Conservation (phyloP, 1,140 invertebrate species). For the Habropoda laboriosa region DNA sequence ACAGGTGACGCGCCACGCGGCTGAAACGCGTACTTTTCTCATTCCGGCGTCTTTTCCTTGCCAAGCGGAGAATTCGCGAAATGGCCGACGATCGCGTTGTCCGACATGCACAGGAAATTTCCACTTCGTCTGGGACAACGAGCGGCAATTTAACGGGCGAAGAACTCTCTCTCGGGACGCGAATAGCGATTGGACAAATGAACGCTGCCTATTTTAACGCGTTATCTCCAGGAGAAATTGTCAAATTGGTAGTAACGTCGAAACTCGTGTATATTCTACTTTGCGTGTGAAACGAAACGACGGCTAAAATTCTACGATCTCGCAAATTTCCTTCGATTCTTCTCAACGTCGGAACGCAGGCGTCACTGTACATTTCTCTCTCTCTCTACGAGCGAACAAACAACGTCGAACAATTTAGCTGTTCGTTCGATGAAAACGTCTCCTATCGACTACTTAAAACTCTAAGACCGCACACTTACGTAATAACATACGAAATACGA, state of each 20-base stretch:
- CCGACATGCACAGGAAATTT: constrained; percentile 21
- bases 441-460: constrained; percentile 12
- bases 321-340: too few species aligned
- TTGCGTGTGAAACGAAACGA: too few species aligned
- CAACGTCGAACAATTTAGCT: neutral
- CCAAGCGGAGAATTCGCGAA: neutral
- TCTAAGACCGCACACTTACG: constrained; percentile 41
- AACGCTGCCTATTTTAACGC: neutral
- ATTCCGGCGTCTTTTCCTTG: too few species aligned
- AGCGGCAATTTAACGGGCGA: too few species aligned
- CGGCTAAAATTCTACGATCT: too few species aligned
- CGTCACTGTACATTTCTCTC: neutral
- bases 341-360: neutral
- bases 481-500: constrained; percentile 53
- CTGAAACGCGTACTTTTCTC: neutral
- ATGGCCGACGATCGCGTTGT: neutral
- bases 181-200: neutral
- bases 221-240: neutral
- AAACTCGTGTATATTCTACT: too few species aligned
- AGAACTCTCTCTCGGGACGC: neutral
- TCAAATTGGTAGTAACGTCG: too few species aligned
- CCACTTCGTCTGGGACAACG: constrained; percentile 10
- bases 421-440: too few species aligned
- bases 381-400: neutral
- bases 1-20: constrained; percentile 3